A percentile compares a stretch with the other conserved stretches of the same genome.
These are phyloP conservation scores for Tiliqua scincoides DNA, from an alignment of 2,113 vertebrate genomes.

Conservation along the genomic window DNA sequence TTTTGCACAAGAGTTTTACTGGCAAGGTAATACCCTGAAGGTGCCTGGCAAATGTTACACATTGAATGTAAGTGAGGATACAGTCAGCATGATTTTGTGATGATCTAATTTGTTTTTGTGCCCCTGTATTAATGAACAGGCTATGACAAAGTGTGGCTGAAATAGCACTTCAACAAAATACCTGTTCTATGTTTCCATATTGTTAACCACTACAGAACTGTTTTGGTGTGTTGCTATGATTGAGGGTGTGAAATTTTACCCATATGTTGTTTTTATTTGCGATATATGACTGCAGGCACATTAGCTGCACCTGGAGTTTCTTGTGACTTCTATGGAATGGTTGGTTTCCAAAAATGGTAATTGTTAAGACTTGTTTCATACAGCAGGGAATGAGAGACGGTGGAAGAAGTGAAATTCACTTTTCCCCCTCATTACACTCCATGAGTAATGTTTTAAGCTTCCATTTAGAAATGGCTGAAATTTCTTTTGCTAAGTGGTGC, in stretches of 20 bases:
- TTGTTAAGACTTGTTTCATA: background rate
- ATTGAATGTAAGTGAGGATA: background rate
- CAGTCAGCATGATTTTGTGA: background rate
- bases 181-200: background rate
- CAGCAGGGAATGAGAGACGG: background rate
- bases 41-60: constrained; percentile 25
- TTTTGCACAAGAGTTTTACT: constrained; percentile 6
- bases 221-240: background rate
- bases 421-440: background rate
- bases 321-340: background rate
- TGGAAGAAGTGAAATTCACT: background rate
- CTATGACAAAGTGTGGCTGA: constrained; percentile 15
- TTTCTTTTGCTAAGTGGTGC: background rate
- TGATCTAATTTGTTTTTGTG: constrained; percentile 32
- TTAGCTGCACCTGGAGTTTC: background rate
- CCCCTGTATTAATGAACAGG: constrained; percentile 8
- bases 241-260: constrained; percentile 12
- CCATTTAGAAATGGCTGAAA: background rate
- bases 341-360: background rate
- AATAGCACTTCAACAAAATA: constrained; percentile 11
- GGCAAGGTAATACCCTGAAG: constrained; percentile 13
- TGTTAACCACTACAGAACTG: constrained; percentile 6
- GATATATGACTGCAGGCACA: background rate
- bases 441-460: background rate
- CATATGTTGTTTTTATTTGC: background rate